Conservation (phyloP, 1,140 invertebrate species). For the Rhizoglyphus robini region DNA sequence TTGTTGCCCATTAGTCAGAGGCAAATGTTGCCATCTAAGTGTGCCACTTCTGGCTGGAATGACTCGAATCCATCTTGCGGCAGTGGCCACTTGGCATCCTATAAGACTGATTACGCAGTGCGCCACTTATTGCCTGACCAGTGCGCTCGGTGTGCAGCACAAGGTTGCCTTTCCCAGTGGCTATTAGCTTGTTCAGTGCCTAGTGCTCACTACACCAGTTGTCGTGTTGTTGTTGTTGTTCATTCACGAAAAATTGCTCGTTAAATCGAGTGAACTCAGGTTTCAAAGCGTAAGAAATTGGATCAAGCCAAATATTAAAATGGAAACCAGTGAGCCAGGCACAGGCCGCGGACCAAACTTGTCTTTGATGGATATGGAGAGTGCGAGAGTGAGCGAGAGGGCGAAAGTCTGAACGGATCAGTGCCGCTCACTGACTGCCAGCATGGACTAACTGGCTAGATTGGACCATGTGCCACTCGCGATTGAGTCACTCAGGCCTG, state of each 20-base stretch:
- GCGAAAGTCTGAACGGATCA: background rate
- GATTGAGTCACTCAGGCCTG: background rate
- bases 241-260: background rate
- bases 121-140: too few relatives aligned
- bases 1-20: background rate
- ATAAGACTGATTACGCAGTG: too few relatives aligned
- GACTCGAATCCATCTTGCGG: background rate
- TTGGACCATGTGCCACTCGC: background rate
- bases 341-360: background rate
- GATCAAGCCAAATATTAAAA: slow-evolving; percentile 3
- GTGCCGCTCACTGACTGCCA: too few relatives aligned
- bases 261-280: slow-evolving; percentile 19
- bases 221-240: slow-evolving; percentile 12
- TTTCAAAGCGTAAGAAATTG: slow-evolving; percentile 16
- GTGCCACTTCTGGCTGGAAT: background rate
- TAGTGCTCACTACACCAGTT: background rate
- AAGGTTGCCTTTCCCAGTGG: background rate
- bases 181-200: background rate
- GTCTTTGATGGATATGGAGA: background rate
- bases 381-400: slow-evolving; percentile 9
- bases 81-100: too few relatives aligned
- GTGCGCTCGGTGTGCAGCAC: too few relatives aligned
- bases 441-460: too few relatives aligned
- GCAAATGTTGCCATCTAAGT: background rate
- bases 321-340: too few relatives aligned